Evolutionary conservation across 2,113 vertebrate genomes (phyloP).

Genomic region (Trachemys scripta): DNA sequence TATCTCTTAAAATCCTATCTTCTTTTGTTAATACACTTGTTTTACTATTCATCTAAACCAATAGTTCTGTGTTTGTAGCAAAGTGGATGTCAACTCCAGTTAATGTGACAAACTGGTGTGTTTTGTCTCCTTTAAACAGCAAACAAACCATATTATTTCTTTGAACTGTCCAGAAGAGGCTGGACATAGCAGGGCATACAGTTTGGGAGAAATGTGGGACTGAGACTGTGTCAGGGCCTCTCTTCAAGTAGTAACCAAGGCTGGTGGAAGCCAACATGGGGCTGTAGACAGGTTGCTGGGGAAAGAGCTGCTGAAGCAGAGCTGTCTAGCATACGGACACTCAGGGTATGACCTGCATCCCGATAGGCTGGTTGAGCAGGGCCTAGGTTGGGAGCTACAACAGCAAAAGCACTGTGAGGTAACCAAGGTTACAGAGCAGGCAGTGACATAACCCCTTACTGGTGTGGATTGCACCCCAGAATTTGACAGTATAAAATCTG

Average conservation of each 20-base stretch:
- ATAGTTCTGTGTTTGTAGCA: neutral
- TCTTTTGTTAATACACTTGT: neutral
- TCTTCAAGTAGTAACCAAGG: neutral
- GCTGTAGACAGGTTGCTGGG: neutral
- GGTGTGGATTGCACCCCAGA: neutral
- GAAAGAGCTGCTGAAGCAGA: too few species aligned
- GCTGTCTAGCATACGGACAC: neutral
- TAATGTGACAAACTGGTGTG: neutral
- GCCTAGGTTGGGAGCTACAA: neutral
- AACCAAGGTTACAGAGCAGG: neutral
- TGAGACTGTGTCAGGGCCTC: neutral
- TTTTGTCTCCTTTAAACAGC: neutral
- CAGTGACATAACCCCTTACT: neutral
- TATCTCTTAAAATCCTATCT: neutral
- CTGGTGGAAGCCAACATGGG: neutral
- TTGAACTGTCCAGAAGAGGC: neutral
- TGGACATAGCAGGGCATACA: neutral
- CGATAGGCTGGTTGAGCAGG: neutral
- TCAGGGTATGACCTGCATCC: neutral
- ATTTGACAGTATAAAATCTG: neutral
- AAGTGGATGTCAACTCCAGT: neutral
- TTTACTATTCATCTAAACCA: neutral
- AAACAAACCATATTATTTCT: neutral
- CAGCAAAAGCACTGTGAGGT: neutral
- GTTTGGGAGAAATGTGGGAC: neutral